Evolutionary conservation across 2,797 vertebrate species (phyloP), one percentile per base, ranked within the genome.

Genomic region (Ctenopoma kingsleyae): DNA sequence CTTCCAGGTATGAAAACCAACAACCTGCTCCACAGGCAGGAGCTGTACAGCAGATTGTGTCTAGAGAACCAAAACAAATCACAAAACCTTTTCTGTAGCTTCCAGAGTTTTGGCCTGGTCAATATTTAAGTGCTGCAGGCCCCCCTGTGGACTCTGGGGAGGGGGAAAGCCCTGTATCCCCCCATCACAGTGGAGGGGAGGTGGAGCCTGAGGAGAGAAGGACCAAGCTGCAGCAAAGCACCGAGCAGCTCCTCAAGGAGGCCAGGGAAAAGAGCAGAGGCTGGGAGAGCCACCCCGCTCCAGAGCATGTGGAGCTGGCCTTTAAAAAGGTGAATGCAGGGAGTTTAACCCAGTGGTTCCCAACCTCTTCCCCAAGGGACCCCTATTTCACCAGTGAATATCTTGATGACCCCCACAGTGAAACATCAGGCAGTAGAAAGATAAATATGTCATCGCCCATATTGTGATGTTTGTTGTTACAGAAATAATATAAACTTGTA

Each of bases 261-360:
- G 87, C 77, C 44, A 86, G 78, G 65, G 94, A 93, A 25, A 93
- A 89, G 73, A 87, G 84, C 70, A 80, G 80, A 80, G 88, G 82
- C 77, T 92, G 90, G 94, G 88, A 80, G 70, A 80, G 53, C 53
- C 93, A 91, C 59, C 86, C 83, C 0, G 84, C 72, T 20, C 83
- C 84, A 0, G 93, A 95, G 71, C 75, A 85, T 0, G 87, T 95
- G 27, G 94, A 95, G 5, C 74, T 95, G 67, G 84, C 89, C 50
- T 89, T 76, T 74, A 93, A 92, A 82, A 95, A 96, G 95, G 95
- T 96, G 61, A 68, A 9, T 0, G 9, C 5, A 20, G 36, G 20
- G 12, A 8, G 17, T 38, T n/a, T n/a, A n/a, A n/a, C n/a, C n/a
- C n/a, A n/a, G n/a, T n/a, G n/a, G n/a, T n/a, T n/a, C n/a, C n/a